Evolutionary conservation across 2,113 vertebrate species (phyloP).

Genomic region (Danionella cerebrum): DNA sequence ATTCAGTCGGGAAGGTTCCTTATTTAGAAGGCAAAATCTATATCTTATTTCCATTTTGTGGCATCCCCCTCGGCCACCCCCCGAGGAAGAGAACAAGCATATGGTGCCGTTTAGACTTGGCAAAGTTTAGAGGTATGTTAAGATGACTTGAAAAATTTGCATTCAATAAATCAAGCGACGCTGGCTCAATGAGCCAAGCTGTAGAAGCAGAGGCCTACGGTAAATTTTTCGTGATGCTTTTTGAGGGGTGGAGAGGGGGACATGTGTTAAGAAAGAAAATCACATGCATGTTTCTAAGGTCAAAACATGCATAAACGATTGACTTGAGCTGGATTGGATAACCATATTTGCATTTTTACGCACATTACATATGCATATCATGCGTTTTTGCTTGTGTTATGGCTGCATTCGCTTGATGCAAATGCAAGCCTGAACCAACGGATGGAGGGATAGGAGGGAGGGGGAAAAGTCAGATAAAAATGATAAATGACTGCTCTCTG

Average conservation of each 20-base stretch:
- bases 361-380: not conserved
- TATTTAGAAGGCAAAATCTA: slow-evolving; percentile 38
- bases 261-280: not conserved
- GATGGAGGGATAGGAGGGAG: slow-evolving; percentile 15
- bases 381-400: not conserved
- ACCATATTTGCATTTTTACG: not conserved
- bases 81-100: slow-evolving; percentile 41
- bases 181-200: slow-evolving; percentile 20
- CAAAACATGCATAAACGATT: slow-evolving; percentile 18
- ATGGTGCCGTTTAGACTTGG: slow-evolving; percentile 57
- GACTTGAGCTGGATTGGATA: not conserved
- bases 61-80: slow-evolving; percentile 24
- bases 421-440: slow-evolving; percentile 8
- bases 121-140: slow-evolving; percentile 51
- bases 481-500: slow-evolving; percentile 60
- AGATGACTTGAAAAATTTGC: slow-evolving; percentile 53
- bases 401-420: not conserved
- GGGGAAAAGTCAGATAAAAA: slow-evolving; percentile 55
- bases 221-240: slow-evolving; percentile 43
- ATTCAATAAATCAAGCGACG: slow-evolving; percentile 49
- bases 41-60: slow-evolving; percentile 47
- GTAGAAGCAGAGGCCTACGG: slow-evolving; percentile 38
- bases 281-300: not conserved
- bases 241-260: slow-evolving; percentile 4
- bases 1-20: slow-evolving; percentile 15